Evolutionary conservation across 1,140 invertebrate genomes (phyloP).

Genomic region (Micrasema minimum): DNA sequence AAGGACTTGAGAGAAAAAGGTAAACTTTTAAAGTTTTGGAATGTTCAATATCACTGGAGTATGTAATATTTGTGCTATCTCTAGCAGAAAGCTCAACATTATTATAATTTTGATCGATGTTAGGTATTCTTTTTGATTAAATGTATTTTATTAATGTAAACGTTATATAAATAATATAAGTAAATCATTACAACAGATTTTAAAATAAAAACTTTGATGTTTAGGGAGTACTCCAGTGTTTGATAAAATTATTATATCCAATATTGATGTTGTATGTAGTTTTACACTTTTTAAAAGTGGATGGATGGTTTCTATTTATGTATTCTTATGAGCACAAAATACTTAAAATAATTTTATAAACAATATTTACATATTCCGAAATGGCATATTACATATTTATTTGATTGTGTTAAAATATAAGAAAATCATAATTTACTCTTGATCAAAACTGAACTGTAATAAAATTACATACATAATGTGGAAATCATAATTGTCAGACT

Average conservation of each 20-base stretch:
- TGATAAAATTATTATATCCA: too few species aligned
- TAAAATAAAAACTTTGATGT: neutral
- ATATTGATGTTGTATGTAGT: neutral
- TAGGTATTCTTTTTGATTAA: too few species aligned
- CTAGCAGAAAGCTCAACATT: neutral
- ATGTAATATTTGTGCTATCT: neutral
- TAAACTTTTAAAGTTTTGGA: constrained; percentile 39
- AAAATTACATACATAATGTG: too few species aligned
- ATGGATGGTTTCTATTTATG: constrained; percentile 39
- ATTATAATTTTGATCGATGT: too few species aligned
- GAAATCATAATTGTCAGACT: too few species aligned
- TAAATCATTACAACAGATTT: too few species aligned
- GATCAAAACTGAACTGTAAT: neutral
- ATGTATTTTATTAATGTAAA: too few species aligned
- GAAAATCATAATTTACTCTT: neutral
- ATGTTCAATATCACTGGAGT: constrained; percentile 41
- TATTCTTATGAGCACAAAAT: constrained; percentile 19
- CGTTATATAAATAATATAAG: too few species aligned
- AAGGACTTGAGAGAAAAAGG: constrained; percentile 40
- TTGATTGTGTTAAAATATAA: too few species aligned
- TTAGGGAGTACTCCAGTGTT: constrained; percentile 1
- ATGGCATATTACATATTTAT: too few species aligned
- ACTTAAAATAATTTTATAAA: constrained; percentile 43
- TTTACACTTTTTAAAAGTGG: constrained; percentile 48
- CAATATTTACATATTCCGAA: constrained; percentile 48